A percentile compares a stretch with the other conserved stretches of the same genome.
Evolutionary conservation across 2,888 invertebrate species (phyloP).

Genomic region (Rotaria socialis): DNA sequence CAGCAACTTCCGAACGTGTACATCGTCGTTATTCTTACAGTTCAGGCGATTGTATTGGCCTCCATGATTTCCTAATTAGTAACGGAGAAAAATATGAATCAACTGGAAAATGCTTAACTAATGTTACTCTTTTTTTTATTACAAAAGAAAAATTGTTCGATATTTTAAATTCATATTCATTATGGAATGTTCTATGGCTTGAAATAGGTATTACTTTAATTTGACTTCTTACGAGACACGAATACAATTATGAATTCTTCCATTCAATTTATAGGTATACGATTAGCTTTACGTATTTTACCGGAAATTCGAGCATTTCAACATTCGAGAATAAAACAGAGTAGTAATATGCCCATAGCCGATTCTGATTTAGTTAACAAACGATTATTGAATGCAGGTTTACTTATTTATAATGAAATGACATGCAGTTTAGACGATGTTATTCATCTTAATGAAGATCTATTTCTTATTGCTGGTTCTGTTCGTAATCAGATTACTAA

Average conservation of each 20-base stretch:
- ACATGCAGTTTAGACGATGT: background rate
- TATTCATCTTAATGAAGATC: background rate
- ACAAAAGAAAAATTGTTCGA: background rate
- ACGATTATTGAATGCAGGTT: background rate
- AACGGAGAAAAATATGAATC: slow-evolving; percentile 10
- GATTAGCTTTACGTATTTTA: background rate
- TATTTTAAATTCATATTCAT: background rate
- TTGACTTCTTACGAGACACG: too few relatives aligned
- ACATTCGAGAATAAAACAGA: background rate
- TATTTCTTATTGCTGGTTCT: background rate
- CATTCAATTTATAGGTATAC: background rate
- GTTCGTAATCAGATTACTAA: background rate
- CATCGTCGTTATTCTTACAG: background rate
- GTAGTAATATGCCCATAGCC: background rate
- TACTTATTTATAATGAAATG: background rate
- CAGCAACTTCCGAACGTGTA: background rate
- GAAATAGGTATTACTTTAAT: background rate
- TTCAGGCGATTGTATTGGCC: background rate
- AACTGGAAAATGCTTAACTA: background rate
- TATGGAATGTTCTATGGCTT: background rate
- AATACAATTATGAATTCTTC: too few relatives aligned
- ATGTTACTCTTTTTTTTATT: background rate
- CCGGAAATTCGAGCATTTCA: background rate
- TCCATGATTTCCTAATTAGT: background rate
- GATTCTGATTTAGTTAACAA: background rate